Evolutionary conservation across 2,113 vertebrate species (phyloP).

Genomic region (Gnathonemus longibarbis): DNA sequence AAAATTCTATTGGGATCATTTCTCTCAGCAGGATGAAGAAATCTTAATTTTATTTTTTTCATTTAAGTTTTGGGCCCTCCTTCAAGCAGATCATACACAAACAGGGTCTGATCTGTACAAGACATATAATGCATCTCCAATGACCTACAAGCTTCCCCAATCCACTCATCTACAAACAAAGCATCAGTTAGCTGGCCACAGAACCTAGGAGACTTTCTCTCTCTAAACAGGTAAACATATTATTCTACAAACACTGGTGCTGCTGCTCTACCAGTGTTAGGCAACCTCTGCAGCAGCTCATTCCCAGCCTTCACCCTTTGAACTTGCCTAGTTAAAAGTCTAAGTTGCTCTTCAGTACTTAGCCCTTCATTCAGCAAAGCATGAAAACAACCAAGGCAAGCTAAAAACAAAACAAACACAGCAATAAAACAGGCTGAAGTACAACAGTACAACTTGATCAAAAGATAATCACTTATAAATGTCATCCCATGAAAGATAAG

Average conservation of each 20-base stretch:
- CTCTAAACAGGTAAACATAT: no score
- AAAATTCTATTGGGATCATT: not conserved
- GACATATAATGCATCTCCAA: not conserved
- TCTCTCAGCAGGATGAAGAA: not conserved
- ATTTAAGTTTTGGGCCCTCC: not conserved
- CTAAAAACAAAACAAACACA: not conserved
- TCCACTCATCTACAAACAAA: not conserved
- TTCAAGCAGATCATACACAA: not conserved
- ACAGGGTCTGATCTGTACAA: not conserved
- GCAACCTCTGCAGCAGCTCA: not conserved
- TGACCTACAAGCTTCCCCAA: not conserved
- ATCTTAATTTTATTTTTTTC: not conserved
- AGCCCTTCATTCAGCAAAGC: not conserved
- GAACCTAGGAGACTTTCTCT: not conserved
- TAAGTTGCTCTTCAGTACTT: not conserved
- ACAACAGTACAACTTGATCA: not conserved
- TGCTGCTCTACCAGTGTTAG: not conserved
- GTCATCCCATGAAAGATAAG: not conserved
- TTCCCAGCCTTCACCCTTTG: not conserved
- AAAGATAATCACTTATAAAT: not conserved
- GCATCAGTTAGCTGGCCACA: not conserved
- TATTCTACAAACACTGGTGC: no score
- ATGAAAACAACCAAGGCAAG: not conserved
- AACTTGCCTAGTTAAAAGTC: not conserved
- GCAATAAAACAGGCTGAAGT: not conserved